Evolutionary conservation across 2,797 vertebrate genomes (phyloP), one percentile per base, ranked within the genome.

Genomic region (Rhodeus uyekii): DNA sequence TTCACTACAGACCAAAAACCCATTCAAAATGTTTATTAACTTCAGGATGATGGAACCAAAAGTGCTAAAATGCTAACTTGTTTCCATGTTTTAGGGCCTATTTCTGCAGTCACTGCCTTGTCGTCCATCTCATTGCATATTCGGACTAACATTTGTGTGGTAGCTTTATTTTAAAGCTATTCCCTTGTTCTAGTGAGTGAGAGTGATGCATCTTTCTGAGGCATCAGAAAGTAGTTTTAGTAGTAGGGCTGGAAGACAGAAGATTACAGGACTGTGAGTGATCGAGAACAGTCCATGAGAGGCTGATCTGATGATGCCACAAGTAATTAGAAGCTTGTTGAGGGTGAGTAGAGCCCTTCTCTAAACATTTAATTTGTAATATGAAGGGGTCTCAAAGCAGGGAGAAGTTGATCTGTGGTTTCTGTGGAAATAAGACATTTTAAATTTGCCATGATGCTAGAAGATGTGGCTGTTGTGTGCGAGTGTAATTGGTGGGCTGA

Each of bases 301-400:
- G 36, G 61, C 65, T 19, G n/a, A 42, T 83, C 36, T 74, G 39
- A 46, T 64, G 63, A 71, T 67, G 46, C 73, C 80, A 71, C 29
- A 14, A 53, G 58, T 81, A 84, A 81, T 84, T 81, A 84, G 60
- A 81, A 74, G 53, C 78, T 75, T 29, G 42, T 34, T 36, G 24
- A 29, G 42, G 69, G 32, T 64, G 64, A n/a, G 27, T 36, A 75
- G 48, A 42, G n/a, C 65, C 74, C 42, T 80, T 76, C n/a, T 82
- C 65, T 38, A 64, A 29, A 9, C 22, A 38, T 82, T 80, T 78
- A 74, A 81, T 80, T 65, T 53, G 14, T 50, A 8, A 46, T 61
- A 85, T 19, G 36, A 83, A 29, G 42, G 61, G 29, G 8, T 46
- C 65, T 67, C 22, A 68, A 50, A 39, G 29, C 63, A 65, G 29